phyloP scores from a whole-genome alignment of 1,140 invertebrate species.

The Magallana ariakensis region DNA sequence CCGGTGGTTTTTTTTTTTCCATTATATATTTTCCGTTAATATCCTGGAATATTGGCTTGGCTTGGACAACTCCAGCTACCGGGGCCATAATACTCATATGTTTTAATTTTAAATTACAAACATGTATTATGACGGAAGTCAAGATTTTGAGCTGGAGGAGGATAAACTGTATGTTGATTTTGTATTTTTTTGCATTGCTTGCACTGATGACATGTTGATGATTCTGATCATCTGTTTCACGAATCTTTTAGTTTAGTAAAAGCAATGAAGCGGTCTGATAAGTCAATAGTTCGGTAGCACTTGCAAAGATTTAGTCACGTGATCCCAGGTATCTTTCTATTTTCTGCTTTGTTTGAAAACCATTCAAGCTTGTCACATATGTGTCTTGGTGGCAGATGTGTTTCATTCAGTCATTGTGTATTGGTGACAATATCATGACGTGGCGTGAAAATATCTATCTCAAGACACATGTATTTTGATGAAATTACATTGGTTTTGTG shows the following conservation, averaged over 20 bases:
- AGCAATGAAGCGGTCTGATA: too few species aligned
- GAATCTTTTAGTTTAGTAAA: too few species aligned
- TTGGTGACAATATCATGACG: background rate
- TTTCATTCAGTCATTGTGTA: background rate
- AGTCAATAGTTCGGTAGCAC: too few species aligned
- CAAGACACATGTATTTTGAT: background rate
- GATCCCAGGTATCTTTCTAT: background rate
- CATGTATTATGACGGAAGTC: constrained; percentile 58
- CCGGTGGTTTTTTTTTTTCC: background rate
- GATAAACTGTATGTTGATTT: constrained; percentile 56
- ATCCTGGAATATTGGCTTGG: too few species aligned
- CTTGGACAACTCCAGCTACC: too few species aligned
- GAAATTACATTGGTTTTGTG: background rate
- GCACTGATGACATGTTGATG: background rate
- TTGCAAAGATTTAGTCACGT: background rate
- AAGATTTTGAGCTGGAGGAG: constrained; percentile 59
- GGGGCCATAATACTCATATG: too few species aligned
- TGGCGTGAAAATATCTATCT: background rate
- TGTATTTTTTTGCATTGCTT: background rate
- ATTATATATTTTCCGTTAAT: too few species aligned
- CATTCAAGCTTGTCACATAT: background rate
- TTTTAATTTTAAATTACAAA: background rate
- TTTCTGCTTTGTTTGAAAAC: background rate
- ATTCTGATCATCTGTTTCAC: too few species aligned
- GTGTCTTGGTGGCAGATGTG: background rate